phyloP scores from a whole-genome alignment of 2,888 invertebrate species.

The Lithophane ornitopus region DNA sequence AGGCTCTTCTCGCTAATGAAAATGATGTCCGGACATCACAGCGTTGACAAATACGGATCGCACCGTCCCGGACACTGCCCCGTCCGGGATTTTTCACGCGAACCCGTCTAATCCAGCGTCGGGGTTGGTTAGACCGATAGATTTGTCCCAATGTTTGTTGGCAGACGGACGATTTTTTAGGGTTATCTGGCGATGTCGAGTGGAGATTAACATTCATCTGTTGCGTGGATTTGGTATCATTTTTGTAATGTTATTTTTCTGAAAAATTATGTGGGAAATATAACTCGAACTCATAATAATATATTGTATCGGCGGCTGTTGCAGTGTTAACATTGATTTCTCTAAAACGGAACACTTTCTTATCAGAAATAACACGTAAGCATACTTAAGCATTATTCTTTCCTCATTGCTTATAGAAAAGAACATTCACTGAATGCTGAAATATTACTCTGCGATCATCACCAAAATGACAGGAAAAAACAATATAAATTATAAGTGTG shows the following conservation, averaged over 20 bases:
- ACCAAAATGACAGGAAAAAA: not conserved
- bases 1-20: conserved; percentile 80
- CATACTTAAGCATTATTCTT: not conserved
- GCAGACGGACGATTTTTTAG: conserved; percentile 58
- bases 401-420: not conserved
- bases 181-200: conserved; percentile 49
- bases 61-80: conserved; percentile 56
- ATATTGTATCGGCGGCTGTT: no score
- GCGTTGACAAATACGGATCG: conserved; percentile 80
- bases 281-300: not conserved
- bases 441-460: not conserved
- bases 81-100: conserved; percentile 75
- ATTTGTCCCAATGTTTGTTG: conserved; percentile 66
- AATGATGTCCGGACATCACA: conserved; percentile 79
- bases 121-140: conserved; percentile 70
- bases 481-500: not conserved
- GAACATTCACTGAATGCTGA: not conserved
- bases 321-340: not conserved
- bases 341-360: not conserved
- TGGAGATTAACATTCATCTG: conserved; percentile 57
- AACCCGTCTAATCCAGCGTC: conserved; percentile 67
- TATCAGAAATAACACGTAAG: conserved; percentile 1
- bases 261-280: not conserved
- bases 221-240: conserved; percentile 24
- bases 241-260: conserved; percentile 11